Percentiles rank a stretch among this genome's conserved stretches.
phyloP scores from a whole-genome alignment of 2,888 invertebrate species.

The Drosophila tanythrix region DNA sequence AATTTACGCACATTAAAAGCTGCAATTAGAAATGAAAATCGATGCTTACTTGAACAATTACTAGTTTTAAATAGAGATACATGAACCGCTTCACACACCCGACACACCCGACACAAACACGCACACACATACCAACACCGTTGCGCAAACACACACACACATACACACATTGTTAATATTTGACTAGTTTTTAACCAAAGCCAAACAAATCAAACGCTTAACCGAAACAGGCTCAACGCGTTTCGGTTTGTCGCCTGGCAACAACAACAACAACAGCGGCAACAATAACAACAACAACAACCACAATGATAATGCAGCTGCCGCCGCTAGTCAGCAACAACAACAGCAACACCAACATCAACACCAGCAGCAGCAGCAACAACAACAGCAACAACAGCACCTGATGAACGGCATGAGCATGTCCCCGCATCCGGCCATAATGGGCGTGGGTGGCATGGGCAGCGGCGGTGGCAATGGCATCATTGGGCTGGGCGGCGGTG shows the following conservation, averaged over 20 bases:
- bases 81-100: slow-evolving; percentile 56
- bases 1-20: background rate
- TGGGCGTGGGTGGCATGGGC: slow-evolving; percentile 69
- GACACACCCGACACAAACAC: slow-evolving; percentile 27
- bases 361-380: slow-evolving; percentile 68
- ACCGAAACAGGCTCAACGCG: slow-evolving; percentile 85
- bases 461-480: slow-evolving; percentile 72
- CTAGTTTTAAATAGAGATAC: slow-evolving; percentile 58
- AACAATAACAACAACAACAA: slow-evolving; percentile 40
- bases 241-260: slow-evolving; percentile 80
- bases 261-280: slow-evolving; percentile 48
- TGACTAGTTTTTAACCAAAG: slow-evolving; percentile 66
- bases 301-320: slow-evolving; percentile 65
- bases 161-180: slow-evolving; percentile 49
- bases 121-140: slow-evolving; percentile 40
- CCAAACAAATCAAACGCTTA: slow-evolving; percentile 73
- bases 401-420: slow-evolving; percentile 71
- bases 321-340: slow-evolving; percentile 57
- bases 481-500: slow-evolving; percentile 80
- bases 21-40: slow-evolving; percentile 2
- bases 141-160: slow-evolving; percentile 33
- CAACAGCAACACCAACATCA: slow-evolving; percentile 57
- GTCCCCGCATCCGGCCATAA: slow-evolving; percentile 71
- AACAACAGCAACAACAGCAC: slow-evolving; percentile 69
- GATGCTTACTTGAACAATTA: slow-evolving; percentile 17